Evolutionary conservation across 1,140 invertebrate species (phyloP), one percentile per base, ranked within the genome.

Genomic region (Lepidostoma basale): DNA sequence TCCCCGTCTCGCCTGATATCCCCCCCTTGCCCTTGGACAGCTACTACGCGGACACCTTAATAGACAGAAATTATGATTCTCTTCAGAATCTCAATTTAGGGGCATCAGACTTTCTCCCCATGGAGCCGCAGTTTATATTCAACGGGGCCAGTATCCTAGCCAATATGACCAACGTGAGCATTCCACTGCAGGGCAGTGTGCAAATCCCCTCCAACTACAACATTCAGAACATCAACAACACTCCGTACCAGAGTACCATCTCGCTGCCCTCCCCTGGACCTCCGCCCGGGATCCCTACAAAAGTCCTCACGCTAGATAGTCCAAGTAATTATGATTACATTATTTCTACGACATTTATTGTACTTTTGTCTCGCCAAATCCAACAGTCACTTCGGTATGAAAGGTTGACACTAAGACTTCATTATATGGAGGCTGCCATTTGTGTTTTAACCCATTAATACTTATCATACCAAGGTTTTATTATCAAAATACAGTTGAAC

Each of bases 261-360:
- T 20, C 28, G 16, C 33, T 62, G 30, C 70, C 68, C 10, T 18
- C 20, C 12, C 45, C 39, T 8, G 28, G 18, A 12, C 62, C 52
- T 18, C 22, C 62, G 5, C 59, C 64, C 23, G 49, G 42, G 2
- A 52, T 69, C 18, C 26, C 47, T 39, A 65, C 63, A 18, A 54
- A 69, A 49, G 60, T 72, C n/a, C 60, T 72, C 14, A 56, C 42
- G 20, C 42, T 72, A 3, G 70, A 72, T n/a, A 47, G 44, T 3
- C 28, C 69, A 36, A 52, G 69, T 71, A 42, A 49, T 45, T 25
- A 36, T 9, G n/a, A 20, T 23, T 47, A 10, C 10, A 3, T 20
- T 9, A 10, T 47, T 47, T n/a, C n/a, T n/a, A n/a, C n/a, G n/a
- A n/a, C n/a, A n/a, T n/a, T n/a, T n/a, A n/a, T n/a, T n/a, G n/a